Percentiles rank a stretch among this genome's conserved stretches.
phyloP scores from a whole-genome alignment of 2,113 vertebrate species.

The Micronisus gabar region DNA sequence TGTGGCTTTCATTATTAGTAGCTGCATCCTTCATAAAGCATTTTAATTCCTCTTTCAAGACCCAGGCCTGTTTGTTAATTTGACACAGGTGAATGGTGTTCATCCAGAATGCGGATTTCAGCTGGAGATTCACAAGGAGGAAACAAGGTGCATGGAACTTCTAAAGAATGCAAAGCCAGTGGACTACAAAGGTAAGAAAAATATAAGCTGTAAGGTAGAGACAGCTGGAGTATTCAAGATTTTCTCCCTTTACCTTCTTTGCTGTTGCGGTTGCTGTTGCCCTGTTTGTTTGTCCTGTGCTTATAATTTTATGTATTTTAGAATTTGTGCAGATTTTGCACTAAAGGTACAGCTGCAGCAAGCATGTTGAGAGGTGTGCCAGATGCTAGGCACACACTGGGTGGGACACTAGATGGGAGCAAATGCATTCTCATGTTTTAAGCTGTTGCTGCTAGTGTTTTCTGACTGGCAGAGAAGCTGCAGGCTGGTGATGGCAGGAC shows the following conservation, averaged over 20 bases:
- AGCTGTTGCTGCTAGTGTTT: background rate
- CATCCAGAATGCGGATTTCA: constrained; percentile 77
- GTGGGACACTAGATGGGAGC: background rate
- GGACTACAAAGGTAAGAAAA: constrained; percentile 63
- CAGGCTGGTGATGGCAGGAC: background rate
- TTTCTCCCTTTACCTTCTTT: background rate
- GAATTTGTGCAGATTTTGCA: background rate
- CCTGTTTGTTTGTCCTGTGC: fast-evolving
- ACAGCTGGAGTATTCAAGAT: background rate
- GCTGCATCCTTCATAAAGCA: background rate
- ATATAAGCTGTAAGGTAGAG: background rate
- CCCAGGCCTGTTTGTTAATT: background rate
- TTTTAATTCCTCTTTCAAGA: background rate
- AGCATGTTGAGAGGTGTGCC: background rate
- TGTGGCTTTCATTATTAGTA: background rate
- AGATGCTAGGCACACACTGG: background rate
- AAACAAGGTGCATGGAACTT: constrained; percentile 68
- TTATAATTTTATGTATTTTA: background rate
- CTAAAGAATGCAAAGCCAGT: constrained; percentile 48
- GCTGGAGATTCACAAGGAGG: constrained; percentile 77
- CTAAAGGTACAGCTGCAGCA: background rate
- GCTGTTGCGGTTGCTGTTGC: background rate
- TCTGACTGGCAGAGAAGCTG: background rate
- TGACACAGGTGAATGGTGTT: constrained; percentile 71
- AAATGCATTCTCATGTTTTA: background rate